Base-by-base conservation (phyloP, 1,140 invertebrate genomes). In the Monomorium pharaonis region DNA sequence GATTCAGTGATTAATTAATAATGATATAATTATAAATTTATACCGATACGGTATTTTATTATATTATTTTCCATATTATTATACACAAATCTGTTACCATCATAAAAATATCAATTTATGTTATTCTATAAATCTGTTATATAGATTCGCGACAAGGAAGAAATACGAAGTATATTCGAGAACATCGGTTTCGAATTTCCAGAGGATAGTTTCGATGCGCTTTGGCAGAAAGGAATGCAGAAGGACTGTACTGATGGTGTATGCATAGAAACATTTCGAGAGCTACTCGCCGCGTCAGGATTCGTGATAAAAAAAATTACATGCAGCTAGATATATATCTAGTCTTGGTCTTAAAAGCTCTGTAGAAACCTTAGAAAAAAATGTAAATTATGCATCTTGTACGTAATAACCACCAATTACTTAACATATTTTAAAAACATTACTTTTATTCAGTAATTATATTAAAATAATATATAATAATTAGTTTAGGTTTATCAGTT, bases 131-230 rank as follows among this genome's bases (percentile, higher is more conserved):
- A 67, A 42, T 27, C 6, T 60, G 18, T 54, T 42, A 42, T 67
- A 27, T 27, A 89, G 77, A 67, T 14, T 62, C 78, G 72, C 10
- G 70, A 49, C 21, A 89, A 75, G 18, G 33, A 89, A 74, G 65
- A 89, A 75, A 86, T 89, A 30, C 44, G 21, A 47, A 54, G 9
- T 30, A 84, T 89, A 74, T 89, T 89, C 21, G 51, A 77, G 56
- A 49, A 49, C 30, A 30, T 86, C 44, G 88, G 77, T 74, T 76
- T 84, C 18, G 18, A 54, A 18, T 89, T 89, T 33, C 9, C 74
- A 5, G 18, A 89, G 27, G 9, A 89, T 3, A 86, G 3, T 12
- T 89, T 86, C 2, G 74, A 89, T 47, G 27, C 21, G 0, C 14
- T 89, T 74, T 89, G 85, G 88, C 24, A 86, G 24, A 9, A 89